Base-by-base conservation (phyloP, 1,140 invertebrate genomes). In the Meteorus sp. region DNA sequence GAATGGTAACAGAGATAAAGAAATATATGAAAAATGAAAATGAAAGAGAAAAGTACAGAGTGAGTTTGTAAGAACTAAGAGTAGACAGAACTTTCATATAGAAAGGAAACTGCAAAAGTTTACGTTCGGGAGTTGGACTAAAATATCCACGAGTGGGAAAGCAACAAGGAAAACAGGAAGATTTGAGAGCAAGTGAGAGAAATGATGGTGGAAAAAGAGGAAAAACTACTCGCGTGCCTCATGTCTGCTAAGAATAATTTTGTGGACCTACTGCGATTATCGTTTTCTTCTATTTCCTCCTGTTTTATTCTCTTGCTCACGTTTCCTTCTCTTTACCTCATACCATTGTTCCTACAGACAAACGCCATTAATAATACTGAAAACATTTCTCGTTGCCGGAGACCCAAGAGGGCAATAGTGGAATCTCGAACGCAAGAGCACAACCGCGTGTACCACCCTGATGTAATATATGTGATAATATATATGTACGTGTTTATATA, bases 301-400 rank as follows among this genome's bases (percentile, higher is more conserved):
- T 39, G 9, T 2, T 54, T 41, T n/a, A 19, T 41, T 4, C 37
- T 9, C n/a, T 35, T 48, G 20, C 13, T 45, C 31, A 5, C 31
- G 11, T 44, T 19, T 25, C 20, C 9, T 25, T 22, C 5, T 39
- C 9, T 2, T 54, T 41, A 4, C 3, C 13, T 4, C 37, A n/a
- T 9, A 9, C 35, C 29, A 2, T 45, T 19, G 13, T 41, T 2
- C 37, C 45, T 22, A 23, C n/a, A 25, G 11, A 29, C 31, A 13
- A 35, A 7, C 13, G 19, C 31, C 47, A 58, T 58, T 58, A 58
- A 58, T 58, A 58, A 58, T 58, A 35, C 27, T 51, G 20, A 51
- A 58, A 58, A 50, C 22, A 58, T 58, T 58, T 58, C 47, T 33
- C 47, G 31, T 51, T 50, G 19, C 2, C 15, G 44, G 31, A 35